Conservation (phyloP, 2,797 vertebrate species). For the Coccyzus lansbergi region DNA sequence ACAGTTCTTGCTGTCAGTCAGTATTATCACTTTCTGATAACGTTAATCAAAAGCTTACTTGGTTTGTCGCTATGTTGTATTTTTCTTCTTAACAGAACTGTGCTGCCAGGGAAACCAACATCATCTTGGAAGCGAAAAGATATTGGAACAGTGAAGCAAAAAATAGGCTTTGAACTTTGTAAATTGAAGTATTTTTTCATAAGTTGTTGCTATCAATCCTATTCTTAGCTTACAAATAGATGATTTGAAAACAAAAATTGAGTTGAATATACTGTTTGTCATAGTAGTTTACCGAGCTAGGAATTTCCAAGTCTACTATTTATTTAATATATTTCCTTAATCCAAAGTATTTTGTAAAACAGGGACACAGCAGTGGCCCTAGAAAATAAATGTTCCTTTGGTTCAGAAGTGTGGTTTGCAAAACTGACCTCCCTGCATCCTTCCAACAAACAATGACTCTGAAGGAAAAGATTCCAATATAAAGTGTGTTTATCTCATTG, state of each 20-base stretch:
- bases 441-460: not conserved
- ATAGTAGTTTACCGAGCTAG: not conserved
- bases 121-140: not conserved
- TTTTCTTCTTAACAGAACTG: not conserved
- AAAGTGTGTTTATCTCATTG: not conserved
- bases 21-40: not conserved
- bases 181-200: not conserved
- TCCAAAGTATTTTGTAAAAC: not conserved
- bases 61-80: not conserved
- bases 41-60: not conserved
- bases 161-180: not conserved
- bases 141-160: not conserved
- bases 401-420: not conserved
- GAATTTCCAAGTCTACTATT: not conserved
- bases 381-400: not conserved
- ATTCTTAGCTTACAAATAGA: not conserved
- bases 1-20: not conserved
- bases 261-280: not conserved
- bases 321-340: not conserved
- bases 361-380: not conserved
- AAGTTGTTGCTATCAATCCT: not conserved
- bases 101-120: not conserved
- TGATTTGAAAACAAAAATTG: not conserved
- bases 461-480: not conserved
- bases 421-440: rapidly evolving